Conservation (phyloP, 2,113 vertebrate species). For the Rattus rattus region DNA sequence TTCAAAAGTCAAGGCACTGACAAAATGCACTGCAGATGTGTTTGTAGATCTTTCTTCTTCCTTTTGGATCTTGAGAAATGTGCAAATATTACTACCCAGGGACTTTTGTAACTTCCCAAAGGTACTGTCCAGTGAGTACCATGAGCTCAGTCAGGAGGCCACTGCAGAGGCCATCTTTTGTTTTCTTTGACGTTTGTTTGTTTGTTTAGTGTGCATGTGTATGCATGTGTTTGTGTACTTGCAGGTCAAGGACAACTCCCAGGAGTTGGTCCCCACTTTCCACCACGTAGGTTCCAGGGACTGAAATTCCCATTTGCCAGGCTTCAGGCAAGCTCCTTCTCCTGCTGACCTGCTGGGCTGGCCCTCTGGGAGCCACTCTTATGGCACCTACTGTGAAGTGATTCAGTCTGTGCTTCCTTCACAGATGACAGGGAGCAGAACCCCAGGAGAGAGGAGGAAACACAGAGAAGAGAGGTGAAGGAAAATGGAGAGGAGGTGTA, state of each 20-base stretch:
- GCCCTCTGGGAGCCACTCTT: not conserved
- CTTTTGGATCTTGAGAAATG: conserved; percentile 18
- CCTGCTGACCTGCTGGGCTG: too few relatives aligned
- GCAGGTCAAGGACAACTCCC: not conserved
- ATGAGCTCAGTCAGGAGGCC: not conserved
- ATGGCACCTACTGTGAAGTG: not conserved
- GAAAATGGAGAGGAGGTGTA: not conserved
- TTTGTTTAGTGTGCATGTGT: not conserved
- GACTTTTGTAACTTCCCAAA: not conserved
- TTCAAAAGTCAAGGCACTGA: not conserved
- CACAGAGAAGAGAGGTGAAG: not conserved
- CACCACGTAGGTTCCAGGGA: not conserved
- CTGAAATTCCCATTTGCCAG: not conserved
- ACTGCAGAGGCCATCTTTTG: not conserved
- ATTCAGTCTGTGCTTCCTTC: not conserved
- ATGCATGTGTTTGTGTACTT: not conserved
- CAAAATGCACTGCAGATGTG: not conserved
- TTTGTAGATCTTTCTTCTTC: not conserved
- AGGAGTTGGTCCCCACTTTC: not conserved
- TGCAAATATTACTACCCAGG: conserved; percentile 26
- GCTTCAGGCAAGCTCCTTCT: not conserved
- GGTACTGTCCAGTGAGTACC: not conserved
- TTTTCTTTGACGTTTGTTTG: not conserved
- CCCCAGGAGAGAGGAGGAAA: not conserved
- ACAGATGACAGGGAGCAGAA: not conserved